Percentiles rank a stretch among this genome's conserved stretches.
Conservation (phyloP, 2,113 vertebrate genomes). For the Glaucomys volans region DNA sequence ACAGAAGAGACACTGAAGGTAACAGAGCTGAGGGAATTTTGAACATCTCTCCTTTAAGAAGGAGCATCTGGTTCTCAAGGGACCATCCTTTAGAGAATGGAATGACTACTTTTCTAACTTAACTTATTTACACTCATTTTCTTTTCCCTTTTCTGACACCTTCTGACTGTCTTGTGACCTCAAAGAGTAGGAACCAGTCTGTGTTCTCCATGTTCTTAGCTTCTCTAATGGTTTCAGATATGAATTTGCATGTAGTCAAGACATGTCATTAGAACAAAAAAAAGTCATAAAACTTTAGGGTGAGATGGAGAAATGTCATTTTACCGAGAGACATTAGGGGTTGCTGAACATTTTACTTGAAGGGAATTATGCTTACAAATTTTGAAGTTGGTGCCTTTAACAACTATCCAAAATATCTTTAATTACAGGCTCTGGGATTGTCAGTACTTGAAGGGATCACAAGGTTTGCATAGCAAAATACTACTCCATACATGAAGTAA, state of each 20-base stretch:
- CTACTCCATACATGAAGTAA: neutral
- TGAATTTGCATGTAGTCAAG: neutral
- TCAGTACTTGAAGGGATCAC: neutral
- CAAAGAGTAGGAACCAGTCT: neutral
- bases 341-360: neutral
- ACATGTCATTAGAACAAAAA: neutral
- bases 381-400: neutral
- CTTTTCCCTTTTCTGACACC: neutral
- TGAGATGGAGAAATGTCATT: neutral
- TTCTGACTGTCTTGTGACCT: neutral
- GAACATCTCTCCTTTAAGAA: neutral
- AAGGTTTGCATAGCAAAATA: neutral
- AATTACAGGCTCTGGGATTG: neutral
- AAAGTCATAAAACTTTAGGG: neutral
- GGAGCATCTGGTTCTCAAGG: neutral
- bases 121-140: neutral
- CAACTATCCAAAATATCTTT: neutral
- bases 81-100: neutral
- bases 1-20: neutral
- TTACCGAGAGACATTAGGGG: neutral
- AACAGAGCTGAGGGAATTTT: neutral
- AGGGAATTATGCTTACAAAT: neutral
- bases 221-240: slow-evolving; percentile 1
- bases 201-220: neutral
- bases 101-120: neutral